Base-by-base conservation (phyloP, 2,888 invertebrate species). In the Drosophila kokeensis region DNA sequence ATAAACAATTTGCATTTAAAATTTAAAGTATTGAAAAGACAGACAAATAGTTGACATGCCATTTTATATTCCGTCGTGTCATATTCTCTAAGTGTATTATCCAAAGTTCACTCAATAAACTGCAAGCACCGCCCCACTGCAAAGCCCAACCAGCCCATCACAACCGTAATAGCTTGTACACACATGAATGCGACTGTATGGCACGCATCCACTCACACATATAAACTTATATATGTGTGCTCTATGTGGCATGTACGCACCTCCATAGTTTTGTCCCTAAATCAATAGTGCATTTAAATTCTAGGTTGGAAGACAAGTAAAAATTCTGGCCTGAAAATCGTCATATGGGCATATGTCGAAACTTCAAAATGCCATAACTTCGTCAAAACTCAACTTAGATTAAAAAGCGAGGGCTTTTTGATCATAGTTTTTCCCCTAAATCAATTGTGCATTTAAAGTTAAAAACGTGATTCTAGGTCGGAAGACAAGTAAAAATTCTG, bases 141-240 rank as follows among this genome's bases (percentile, higher is more conserved):
- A 45, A 21, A 48, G 18, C 30, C 30, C 15, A n/a, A 36, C 40
- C 15, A 15, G 21, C 2, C 11, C 24, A 30, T 11, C 7, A 30
- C 5, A 8, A 49, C 29, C 34, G 11, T 21, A 54, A 24, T 54
- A 36, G 74, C 71, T 77, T 86, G 87, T 79, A 75, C 67, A 75
- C 76, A 59, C 87, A 69, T 67, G 70, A 57, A 69, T 69, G 72
- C 64, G 53, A 40, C 45, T 55, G 49, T 49, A 32, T 64, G 58
- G 34, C 13, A 27, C 24, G 10, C 24, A 53, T 2, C 36, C 10
- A 27, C 36, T 53, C 60, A n/a, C 36, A 13, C 11, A 45, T 4
- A 18, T n/a, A 4, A 30, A 30, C 30, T 30, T 21, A 21, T 34
- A 54, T 48, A 38, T 36, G 40, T 36, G 45, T 42, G 32, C 27